Percentiles rank a stretch among this genome's conserved stretches.
Evolutionary conservation across 2,113 vertebrate genomes (phyloP).

Genomic region (Chascanopsetta lugubris): DNA sequence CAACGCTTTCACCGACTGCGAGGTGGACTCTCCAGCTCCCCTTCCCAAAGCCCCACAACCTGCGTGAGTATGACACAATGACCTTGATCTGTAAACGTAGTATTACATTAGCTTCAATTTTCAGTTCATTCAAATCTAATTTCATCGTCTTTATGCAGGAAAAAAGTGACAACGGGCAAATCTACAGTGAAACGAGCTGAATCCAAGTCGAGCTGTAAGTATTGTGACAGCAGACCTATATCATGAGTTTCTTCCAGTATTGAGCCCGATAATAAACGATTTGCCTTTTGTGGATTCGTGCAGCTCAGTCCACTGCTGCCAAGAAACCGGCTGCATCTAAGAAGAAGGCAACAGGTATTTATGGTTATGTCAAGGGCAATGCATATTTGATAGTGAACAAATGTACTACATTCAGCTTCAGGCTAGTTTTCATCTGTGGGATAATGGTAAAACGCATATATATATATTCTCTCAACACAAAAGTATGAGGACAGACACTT

Average conservation of each 20-base stretch:
- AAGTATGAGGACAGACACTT: too few relatives aligned
- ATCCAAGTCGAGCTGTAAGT: constrained; percentile 67
- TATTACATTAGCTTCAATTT: neutral
- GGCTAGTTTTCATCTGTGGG: too few relatives aligned
- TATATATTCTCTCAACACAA: too few relatives aligned
- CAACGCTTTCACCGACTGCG: constrained; percentile 27
- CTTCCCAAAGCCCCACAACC: constrained; percentile 51
- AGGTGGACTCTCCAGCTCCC: constrained; percentile 49
- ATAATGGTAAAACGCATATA: too few relatives aligned
- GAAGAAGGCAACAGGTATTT: constrained; percentile 77
- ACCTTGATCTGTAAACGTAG: neutral
- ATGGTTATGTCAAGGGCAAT: neutral
- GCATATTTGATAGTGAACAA: neutral
- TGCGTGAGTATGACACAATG: constrained; percentile 54
- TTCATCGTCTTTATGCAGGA: constrained; percentile 52
- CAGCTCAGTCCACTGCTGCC: constrained; percentile 61
- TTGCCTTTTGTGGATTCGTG: neutral
- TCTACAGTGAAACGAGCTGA: constrained; percentile 25
- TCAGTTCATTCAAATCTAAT: neutral
- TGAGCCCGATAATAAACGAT: neutral
- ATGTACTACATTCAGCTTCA: too few relatives aligned
- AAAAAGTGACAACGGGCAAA: constrained; percentile 61
- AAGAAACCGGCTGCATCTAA: constrained; percentile 54
- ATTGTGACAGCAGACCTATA: rapidly evolving
- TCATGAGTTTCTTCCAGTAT: neutral